These are phyloP conservation scores for Cavia porcellus DNA, from an alignment of 2,113 vertebrate genomes.

Conservation along the genomic window DNA sequence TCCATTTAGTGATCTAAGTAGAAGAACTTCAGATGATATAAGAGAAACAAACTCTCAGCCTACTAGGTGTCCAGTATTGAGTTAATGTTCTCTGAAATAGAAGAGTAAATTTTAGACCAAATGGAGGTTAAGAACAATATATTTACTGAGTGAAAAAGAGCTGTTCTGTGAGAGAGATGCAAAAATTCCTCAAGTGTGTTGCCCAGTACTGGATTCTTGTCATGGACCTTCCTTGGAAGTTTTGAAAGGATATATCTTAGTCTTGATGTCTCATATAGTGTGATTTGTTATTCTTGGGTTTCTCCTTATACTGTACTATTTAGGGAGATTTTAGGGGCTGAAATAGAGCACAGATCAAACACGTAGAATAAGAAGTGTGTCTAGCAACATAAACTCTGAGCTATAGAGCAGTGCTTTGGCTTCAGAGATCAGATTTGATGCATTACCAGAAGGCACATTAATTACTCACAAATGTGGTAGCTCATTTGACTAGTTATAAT, in stretches of 20 bases:
- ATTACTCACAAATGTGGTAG: background rate
- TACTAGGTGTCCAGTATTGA: too few species aligned
- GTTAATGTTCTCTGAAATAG: too few species aligned
- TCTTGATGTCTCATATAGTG: background rate
- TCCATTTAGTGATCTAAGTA: too few species aligned
- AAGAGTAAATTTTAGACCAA: too few species aligned
- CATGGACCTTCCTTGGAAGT: background rate
- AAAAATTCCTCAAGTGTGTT: too few species aligned
- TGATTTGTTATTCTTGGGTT: background rate
- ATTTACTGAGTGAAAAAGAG: too few species aligned
- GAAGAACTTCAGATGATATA: too few species aligned
- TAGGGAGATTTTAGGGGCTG: background rate
- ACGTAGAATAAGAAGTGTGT: background rate
- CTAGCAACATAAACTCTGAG: background rate
- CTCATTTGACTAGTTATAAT: background rate
- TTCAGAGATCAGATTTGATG: background rate
- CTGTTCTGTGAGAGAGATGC: too few species aligned
- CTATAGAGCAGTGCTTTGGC: background rate
- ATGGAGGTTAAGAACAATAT: too few species aligned
- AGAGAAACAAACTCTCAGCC: too few species aligned
- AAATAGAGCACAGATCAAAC: background rate
- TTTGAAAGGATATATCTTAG: background rate
- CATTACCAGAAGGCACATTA: background rate
- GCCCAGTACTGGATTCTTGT: background rate
- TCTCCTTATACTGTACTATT: background rate